These are phyloP conservation scores for Acleris holmiana DNA, from an alignment of 2,888 invertebrate genomes.

Conservation along the genomic window DNA sequence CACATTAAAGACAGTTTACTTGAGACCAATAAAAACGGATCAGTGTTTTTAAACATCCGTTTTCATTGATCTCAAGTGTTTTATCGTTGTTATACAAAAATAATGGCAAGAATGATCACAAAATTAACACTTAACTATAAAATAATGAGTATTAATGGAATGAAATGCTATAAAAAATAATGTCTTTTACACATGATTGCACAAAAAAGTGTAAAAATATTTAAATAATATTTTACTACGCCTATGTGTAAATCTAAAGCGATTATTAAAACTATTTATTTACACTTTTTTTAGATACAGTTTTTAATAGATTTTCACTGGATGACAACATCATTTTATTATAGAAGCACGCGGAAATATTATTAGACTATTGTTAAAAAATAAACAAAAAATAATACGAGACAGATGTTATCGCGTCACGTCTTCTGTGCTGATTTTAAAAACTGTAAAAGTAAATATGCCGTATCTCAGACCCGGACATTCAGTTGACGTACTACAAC, in stretches of 20 bases:
- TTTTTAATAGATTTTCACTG: slow-evolving; percentile 22
- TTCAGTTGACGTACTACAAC: too few species aligned
- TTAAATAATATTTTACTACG: background rate
- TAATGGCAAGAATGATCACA: slow-evolving; percentile 58
- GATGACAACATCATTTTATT: slow-evolving; percentile 16
- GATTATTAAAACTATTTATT: slow-evolving; percentile 23
- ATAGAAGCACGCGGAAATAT: background rate
- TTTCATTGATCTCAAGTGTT: too few species aligned
- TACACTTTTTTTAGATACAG: slow-evolving; percentile 31
- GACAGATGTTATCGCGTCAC: too few species aligned
- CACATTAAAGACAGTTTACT: slow-evolving; percentile 38
- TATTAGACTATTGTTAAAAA: background rate
- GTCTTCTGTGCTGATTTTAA: too few species aligned
- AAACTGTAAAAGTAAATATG: too few species aligned
- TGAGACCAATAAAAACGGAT: too few species aligned
- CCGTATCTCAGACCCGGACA: too few species aligned
- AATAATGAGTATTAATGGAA: slow-evolving; percentile 62
- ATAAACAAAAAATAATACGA: too few species aligned
- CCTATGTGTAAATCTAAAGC: slow-evolving; percentile 13
- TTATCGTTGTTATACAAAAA: slow-evolving; percentile 54
- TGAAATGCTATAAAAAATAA: slow-evolving; percentile 44
- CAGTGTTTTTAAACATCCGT: too few species aligned
- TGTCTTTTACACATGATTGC: slow-evolving; percentile 44
- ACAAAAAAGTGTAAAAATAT: slow-evolving; percentile 36
- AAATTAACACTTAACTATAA: slow-evolving; percentile 41